Conservation (phyloP, 2,113 vertebrate genomes). For the Calcarius ornatus region DNA sequence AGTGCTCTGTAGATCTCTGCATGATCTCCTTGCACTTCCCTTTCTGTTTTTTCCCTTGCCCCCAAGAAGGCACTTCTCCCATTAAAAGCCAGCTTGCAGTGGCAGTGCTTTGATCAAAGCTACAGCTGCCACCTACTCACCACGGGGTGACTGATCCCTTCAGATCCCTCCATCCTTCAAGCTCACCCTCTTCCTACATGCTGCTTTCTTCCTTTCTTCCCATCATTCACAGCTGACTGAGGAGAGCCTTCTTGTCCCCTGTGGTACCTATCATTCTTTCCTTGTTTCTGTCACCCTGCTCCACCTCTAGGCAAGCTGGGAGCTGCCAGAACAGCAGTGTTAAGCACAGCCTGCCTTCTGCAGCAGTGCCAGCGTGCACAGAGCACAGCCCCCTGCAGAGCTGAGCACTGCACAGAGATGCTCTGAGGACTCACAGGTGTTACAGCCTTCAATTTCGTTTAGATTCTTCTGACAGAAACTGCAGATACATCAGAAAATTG, state of each 20-base stretch:
- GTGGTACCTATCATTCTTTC: neutral
- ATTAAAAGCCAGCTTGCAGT: neutral
- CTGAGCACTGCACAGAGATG: neutral
- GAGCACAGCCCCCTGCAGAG: neutral
- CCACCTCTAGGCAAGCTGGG: neutral
- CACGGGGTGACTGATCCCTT: neutral
- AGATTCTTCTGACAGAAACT: neutral
- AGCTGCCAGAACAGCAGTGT: neutral
- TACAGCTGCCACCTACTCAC: neutral
- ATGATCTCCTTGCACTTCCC: neutral
- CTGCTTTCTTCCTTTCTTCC: neutral
- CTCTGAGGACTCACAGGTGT: neutral
- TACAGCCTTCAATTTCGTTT: neutral
- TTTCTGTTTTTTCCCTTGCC: neutral
- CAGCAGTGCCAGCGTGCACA: neutral
- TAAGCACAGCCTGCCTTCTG: neutral
- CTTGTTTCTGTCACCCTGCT: neutral
- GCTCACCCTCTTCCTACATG: accelerated
- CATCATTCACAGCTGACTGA: neutral
- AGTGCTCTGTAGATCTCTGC: neutral
- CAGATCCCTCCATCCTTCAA: neutral
- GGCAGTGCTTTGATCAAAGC: neutral
- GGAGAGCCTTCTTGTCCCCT: neutral
- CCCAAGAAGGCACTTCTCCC: neutral
- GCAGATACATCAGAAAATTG: neutral